A percentile compares a stretch with the other conserved stretches of the same genome.
These are phyloP conservation scores for Stenodema calcarata DNA, from an alignment of 2,888 invertebrate genomes.

Conservation along the genomic window DNA sequence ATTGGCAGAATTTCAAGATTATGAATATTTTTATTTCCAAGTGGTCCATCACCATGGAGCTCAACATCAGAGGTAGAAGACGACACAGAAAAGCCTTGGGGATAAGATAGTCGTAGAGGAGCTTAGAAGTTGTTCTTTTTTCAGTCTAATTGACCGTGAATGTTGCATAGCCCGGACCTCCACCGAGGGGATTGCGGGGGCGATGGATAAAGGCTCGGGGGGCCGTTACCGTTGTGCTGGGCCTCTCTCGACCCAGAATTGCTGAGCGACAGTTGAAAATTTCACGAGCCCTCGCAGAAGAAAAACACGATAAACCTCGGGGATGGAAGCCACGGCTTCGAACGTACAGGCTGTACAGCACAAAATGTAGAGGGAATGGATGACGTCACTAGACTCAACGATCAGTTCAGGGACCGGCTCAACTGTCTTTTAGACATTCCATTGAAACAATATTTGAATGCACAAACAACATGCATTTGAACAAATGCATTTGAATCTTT, in stretches of 20 bases:
- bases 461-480: no score
- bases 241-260: not conserved
- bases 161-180: not conserved
- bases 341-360: no score
- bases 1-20: no score
- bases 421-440: no score
- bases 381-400: no score
- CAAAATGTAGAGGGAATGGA: no score
- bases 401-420: no score
- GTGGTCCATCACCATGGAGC: no score
- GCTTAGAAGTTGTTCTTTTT: not conserved
- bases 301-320: not conserved
- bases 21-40: no score
- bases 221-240: not conserved
- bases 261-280: constrained; percentile 5
- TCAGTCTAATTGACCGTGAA: constrained; percentile 12
- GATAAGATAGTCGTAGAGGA: not conserved
- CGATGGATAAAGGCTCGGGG: not conserved
- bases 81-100: not conserved
- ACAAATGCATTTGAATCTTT: no score
- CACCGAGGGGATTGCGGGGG: not conserved
- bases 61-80: no score
- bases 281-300: not conserved
- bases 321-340: not conserved
- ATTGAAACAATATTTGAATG: no score